These are phyloP conservation scores for Onychostruthus taczanowskii DNA, from an alignment of 2,113 vertebrate species.

Conservation along the genomic window DNA sequence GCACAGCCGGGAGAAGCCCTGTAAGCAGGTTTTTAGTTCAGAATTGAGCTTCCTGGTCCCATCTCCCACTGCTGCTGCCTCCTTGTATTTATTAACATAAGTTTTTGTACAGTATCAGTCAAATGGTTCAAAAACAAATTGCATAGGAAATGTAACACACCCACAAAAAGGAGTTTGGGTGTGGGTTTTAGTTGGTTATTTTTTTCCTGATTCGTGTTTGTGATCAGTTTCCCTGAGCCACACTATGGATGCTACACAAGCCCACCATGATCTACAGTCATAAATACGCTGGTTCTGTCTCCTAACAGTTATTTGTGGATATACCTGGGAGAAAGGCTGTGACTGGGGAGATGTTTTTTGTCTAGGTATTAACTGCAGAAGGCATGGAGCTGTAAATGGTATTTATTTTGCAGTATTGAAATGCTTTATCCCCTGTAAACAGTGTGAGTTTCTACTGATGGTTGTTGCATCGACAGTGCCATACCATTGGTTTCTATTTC, in stretches of 20 bases:
- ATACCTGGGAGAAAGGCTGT: background rate
- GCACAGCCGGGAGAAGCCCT: background rate
- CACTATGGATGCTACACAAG: background rate
- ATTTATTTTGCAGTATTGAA: background rate
- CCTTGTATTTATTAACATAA: background rate
- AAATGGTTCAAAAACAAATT: background rate
- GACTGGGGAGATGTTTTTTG: background rate
- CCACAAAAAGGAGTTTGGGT: background rate
- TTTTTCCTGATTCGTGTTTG: background rate
- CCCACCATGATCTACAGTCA: background rate
- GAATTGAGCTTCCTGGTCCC: background rate
- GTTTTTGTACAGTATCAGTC: background rate
- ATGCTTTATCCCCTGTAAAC: background rate
- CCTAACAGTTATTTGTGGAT: background rate
- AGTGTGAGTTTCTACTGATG: background rate
- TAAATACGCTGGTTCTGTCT: background rate
- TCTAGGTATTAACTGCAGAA: background rate
- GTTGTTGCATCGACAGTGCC: background rate
- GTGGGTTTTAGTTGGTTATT: rapidly evolving
- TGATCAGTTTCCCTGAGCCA: background rate
- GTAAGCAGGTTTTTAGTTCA: background rate
- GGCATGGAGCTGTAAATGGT: background rate
- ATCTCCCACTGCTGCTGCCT: background rate
- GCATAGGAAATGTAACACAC: background rate
- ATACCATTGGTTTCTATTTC: background rate